Conservation (phyloP, 2,888 invertebrate species). For the Romanomermis culicivorax region DNA sequence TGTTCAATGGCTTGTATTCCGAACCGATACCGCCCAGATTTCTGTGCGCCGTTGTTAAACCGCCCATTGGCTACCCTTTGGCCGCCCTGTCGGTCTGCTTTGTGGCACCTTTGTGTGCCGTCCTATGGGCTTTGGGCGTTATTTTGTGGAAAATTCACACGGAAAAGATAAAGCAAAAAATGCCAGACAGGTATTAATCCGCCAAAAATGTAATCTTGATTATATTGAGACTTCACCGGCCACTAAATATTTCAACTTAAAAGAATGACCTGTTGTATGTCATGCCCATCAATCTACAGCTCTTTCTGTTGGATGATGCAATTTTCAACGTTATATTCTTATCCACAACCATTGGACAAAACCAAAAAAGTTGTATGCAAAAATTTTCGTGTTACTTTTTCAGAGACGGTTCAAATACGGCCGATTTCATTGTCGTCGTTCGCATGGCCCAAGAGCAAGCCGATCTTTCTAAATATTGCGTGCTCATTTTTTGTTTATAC, state of each 20-base stretch:
- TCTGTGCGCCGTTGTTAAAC: slow-evolving; percentile 16
- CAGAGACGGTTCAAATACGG: neutral
- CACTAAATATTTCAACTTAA: no score
- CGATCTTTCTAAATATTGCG: slow-evolving; percentile 10
- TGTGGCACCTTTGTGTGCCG: slow-evolving; percentile 14
- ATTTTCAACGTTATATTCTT: no score
- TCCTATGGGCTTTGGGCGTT: slow-evolving; percentile 14
- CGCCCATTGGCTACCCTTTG: slow-evolving; percentile 15
- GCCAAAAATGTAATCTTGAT: neutral
- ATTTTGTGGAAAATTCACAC: slow-evolving; percentile 11
- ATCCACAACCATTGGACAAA: no score
- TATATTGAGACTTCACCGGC: no score
- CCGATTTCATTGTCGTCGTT: slow-evolving; percentile 9
- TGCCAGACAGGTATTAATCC: slow-evolving; percentile 12
- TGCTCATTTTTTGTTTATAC: slow-evolving; percentile 8
- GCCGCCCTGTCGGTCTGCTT: slow-evolving; percentile 16
- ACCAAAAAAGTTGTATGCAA: no score
- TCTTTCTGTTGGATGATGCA: no score
- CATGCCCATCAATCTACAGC: no score
- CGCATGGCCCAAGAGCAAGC: slow-evolving; percentile 9
- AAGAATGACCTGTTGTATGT: no score
- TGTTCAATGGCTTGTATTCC: slow-evolving; percentile 14
- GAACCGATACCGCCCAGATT: slow-evolving; percentile 17
- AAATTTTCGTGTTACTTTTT: no score
- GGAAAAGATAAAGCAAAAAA: slow-evolving; percentile 14